Evolutionary conservation across 2,888 invertebrate species (phyloP), one percentile per base, ranked within the genome.

Genomic region (Caenorhabditis uteleia): DNA sequence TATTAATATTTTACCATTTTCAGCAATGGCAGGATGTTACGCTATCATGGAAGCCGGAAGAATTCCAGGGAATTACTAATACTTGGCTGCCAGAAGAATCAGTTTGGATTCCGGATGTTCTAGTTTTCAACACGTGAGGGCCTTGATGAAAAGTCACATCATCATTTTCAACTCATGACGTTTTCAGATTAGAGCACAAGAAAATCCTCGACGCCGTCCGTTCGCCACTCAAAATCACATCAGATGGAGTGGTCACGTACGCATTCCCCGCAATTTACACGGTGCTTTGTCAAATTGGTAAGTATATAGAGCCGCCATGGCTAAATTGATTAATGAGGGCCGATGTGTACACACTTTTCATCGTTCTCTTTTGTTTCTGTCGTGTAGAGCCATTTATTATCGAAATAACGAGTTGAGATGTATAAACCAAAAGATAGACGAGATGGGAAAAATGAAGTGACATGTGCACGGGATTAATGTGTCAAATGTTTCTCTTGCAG

Each of bases 31-130:
- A 88, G 34, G 92, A 93, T 84, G 88, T 89, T 74, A 91, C 91
- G 77, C 85, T 93, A 44, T 87, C 89, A 69, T 92, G 92, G 92
- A 91, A 91, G 83, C 87, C 88, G 3, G 89, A 90, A n/a, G 90
- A 91, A 61, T 92, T 90, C 80, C 90, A 89, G 10, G 91, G 90
- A 12, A 90, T 92, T 68, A 88, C 87, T 74, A 91, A 91, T 31
- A 90, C 92, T 51, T 88, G 92, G 82, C 88, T 92, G 80, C 92
- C 92, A 0, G 90, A 88, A 84, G 88, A 89, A 74, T 87, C 90
- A 59, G 91, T 92, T 20, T 92, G 92, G 92, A 88, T 89, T 75
- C 92, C 92, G 0, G 92, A 92, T 83, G 89, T 91, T 49, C 90
- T 92, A 76, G 88, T 92, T 6, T 92, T 92, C 84, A 92, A 92